A percentile compares a stretch with the other conserved stretches of the same genome.
Conservation (phyloP, 2,113 vertebrate genomes). For the Gavialis gangeticus region DNA sequence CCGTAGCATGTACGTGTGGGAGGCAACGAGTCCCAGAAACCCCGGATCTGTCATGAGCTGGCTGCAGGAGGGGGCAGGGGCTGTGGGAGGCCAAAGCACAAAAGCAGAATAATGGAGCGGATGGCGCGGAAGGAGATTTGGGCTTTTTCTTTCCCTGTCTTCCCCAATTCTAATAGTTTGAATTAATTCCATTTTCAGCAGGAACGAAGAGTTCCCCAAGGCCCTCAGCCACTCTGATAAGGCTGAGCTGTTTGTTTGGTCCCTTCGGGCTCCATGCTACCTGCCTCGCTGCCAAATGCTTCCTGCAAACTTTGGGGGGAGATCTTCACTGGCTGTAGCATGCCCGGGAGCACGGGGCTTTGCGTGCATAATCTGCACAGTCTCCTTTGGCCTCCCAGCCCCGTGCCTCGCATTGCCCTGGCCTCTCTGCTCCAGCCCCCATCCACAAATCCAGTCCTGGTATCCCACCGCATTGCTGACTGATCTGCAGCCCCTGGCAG, state of each 20-base stretch:
- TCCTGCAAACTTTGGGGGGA: conserved; percentile 42
- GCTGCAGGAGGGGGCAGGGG: background rate
- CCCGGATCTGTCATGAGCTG: background rate
- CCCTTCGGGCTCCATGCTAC: conserved; percentile 56
- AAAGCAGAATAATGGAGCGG: conserved; percentile 3
- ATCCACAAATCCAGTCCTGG: background rate
- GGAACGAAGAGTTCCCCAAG: conserved; percentile 45
- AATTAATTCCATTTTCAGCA: conserved; percentile 58
- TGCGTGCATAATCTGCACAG: conserved; percentile 68
- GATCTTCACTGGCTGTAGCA: conserved; percentile 20
- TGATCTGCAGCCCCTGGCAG: too few relatives aligned
- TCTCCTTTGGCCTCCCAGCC: conserved; percentile 27
- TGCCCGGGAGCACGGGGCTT: conserved; percentile 49
- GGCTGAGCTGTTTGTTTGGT: conserved; percentile 48
- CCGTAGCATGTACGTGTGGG: too few relatives aligned
- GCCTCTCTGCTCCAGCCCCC: conserved; percentile 48
- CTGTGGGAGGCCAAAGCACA: background rate
- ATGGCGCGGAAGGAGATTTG: conserved; percentile 13
- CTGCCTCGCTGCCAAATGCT: conserved; percentile 51
- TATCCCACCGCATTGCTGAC: too few relatives aligned
- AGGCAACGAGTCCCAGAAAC: background rate
- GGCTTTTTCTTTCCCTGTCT: conserved; percentile 47
- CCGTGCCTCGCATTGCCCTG: conserved; percentile 39
- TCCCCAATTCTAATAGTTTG: conserved; percentile 45
- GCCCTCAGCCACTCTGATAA: conserved; percentile 60